phyloP scores from a whole-genome alignment of 1,140 invertebrate genomes.

The Aphaenogaster floridana region DNA sequence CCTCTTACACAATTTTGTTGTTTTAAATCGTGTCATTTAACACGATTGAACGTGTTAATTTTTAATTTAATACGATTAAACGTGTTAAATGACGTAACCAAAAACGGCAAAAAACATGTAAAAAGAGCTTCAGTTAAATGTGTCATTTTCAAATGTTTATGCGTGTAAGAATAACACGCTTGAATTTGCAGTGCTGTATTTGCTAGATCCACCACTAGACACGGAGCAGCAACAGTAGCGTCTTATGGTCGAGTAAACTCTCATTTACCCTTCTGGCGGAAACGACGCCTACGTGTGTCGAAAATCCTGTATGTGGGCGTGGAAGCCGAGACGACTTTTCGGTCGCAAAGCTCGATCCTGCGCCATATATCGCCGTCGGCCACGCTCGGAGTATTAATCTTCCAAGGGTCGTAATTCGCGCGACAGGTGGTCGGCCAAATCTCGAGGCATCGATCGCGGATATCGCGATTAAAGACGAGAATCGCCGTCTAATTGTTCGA shows the following conservation, averaged over 20 bases:
- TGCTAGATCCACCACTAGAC: neutral
- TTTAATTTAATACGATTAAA: too few relatives aligned
- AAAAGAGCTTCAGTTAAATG: too few relatives aligned
- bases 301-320: neutral
- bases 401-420: slow-evolving; percentile 59
- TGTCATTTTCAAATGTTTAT: too few relatives aligned
- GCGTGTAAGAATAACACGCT: too few relatives aligned
- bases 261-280: neutral
- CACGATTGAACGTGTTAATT: too few relatives aligned
- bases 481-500: slow-evolving; percentile 19
- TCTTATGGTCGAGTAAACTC: neutral
- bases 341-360: slow-evolving; percentile 21
- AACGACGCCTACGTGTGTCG: slow-evolving; percentile 17
- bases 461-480: slow-evolving; percentile 25
- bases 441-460: slow-evolving; percentile 28
- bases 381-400: slow-evolving; percentile 57
- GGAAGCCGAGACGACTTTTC: slow-evolving; percentile 2
- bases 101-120: too few relatives aligned
- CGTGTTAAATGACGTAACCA: too few relatives aligned
- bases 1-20: too few relatives aligned
- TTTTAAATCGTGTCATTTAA: too few relatives aligned
- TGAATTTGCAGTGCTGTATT: neutral
- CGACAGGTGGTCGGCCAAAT: slow-evolving; percentile 66
- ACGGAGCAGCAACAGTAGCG: neutral
- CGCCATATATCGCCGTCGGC: neutral